phyloP scores from a whole-genome alignment of 92 coral and sea anemone species.

The Porites evermanni region DNA sequence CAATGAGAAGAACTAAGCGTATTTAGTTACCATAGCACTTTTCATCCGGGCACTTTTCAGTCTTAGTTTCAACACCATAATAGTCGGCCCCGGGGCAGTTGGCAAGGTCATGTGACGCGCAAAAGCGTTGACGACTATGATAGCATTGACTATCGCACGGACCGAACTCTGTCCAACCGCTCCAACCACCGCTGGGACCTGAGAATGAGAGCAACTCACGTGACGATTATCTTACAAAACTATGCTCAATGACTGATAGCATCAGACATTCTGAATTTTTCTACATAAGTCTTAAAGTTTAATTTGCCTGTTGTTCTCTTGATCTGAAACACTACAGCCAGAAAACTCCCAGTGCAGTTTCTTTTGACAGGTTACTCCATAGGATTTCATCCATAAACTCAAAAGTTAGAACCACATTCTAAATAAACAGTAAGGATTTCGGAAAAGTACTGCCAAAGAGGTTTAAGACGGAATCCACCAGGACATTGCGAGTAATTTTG shows the following conservation, averaged over 20 bases:
- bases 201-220: not conserved
- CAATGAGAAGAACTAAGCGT: not conserved
- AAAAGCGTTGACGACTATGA: slow-evolving; percentile 85
- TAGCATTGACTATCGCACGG: slow-evolving; percentile 70
- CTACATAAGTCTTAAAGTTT: not conserved
- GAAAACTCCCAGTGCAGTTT: too few relatives aligned
- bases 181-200: slow-evolving; percentile 78
- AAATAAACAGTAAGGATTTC: too few relatives aligned
- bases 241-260: not conserved
- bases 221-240: not conserved
- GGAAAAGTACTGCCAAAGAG: too few relatives aligned
- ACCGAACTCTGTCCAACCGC: slow-evolving; percentile 77
- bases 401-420: too few relatives aligned
- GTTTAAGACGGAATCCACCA: too few relatives aligned
- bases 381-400: too few relatives aligned
- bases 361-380: too few relatives aligned
- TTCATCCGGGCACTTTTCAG: slow-evolving; percentile 58
- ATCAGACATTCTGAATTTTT: not conserved
- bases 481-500: too few relatives aligned
- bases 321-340: not conserved
- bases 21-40: slow-evolving; percentile 73
- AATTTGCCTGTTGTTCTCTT: not conserved
- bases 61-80: slow-evolving; percentile 69
- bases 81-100: slow-evolving; percentile 76
- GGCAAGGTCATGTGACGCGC: slow-evolving; percentile 68